Percentiles rank a stretch among this genome's conserved stretches.
Conservation (phyloP, 2,113 vertebrate genomes). For the Neopipo cinnamomea region DNA sequence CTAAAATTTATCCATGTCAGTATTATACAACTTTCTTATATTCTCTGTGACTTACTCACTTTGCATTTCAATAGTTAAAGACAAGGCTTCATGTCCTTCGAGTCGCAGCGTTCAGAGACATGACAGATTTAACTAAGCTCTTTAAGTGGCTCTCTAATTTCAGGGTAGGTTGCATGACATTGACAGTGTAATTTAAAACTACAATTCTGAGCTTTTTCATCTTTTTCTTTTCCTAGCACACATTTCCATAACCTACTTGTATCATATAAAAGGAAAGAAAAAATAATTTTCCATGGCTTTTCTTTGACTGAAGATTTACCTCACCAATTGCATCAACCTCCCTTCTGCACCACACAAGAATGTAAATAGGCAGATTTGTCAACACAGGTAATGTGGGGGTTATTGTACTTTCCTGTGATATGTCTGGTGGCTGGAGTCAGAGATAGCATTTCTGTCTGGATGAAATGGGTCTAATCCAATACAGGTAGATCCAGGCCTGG, state of each 20-base stretch:
- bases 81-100: background rate
- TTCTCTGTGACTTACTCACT: background rate
- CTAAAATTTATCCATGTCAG: background rate
- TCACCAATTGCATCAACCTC: background rate
- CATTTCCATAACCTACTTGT: background rate
- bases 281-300: background rate
- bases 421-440: background rate
- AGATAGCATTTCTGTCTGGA: background rate
- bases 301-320: background rate
- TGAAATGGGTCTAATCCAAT: background rate
- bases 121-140: background rate
- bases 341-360: background rate
- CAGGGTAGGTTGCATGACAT: background rate
- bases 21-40: background rate
- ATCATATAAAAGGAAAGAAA: background rate
- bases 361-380: background rate
- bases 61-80: background rate
- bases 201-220: background rate
- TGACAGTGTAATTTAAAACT: background rate
- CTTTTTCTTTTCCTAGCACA: background rate
- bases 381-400: background rate
- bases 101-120: background rate
- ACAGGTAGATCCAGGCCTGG: background rate
- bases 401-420: background rate
- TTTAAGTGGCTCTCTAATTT: slow-evolving; percentile 9